These are phyloP conservation scores for Triops longicaudatus DNA, from an alignment of 1,140 invertebrate species.

Conservation along the genomic window DNA sequence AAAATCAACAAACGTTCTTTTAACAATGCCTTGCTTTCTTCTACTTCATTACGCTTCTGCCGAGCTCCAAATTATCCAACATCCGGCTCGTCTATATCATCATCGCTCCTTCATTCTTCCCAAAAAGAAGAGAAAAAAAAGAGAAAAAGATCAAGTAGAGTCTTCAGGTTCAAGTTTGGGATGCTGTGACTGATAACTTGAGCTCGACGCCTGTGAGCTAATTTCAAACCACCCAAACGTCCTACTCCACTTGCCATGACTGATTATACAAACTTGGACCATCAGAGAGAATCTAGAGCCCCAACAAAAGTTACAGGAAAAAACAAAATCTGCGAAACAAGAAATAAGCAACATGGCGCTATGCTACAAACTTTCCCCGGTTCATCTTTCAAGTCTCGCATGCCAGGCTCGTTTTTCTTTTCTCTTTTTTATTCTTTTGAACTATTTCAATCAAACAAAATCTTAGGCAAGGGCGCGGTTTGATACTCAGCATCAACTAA, in stretches of 20 bases:
- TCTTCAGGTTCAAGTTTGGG: background rate
- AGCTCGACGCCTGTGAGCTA: constrained; percentile 13
- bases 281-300: background rate
- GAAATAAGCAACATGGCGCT: background rate
- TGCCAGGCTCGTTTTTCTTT: background rate
- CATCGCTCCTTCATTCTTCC: background rate
- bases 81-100: constrained; percentile 14
- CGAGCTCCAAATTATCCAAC: background rate
- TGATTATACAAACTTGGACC: background rate
- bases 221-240: background rate
- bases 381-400: constrained; percentile 9
- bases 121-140: background rate
- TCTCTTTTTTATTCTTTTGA: background rate
- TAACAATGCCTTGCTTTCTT: constrained; percentile 1
- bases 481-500: background rate
- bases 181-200: constrained; percentile 11
- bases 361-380: background rate
- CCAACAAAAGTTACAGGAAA: background rate
- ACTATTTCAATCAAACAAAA: background rate
- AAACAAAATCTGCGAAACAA: background rate
- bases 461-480: background rate
- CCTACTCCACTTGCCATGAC: constrained; percentile 2
- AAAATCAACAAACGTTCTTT: background rate
- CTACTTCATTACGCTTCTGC: background rate
- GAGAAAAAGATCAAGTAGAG: background rate